Evolutionary conservation across 1,140 invertebrate species (phyloP), one percentile per base, ranked within the genome.

Genomic region (Achatina immaculata): DNA sequence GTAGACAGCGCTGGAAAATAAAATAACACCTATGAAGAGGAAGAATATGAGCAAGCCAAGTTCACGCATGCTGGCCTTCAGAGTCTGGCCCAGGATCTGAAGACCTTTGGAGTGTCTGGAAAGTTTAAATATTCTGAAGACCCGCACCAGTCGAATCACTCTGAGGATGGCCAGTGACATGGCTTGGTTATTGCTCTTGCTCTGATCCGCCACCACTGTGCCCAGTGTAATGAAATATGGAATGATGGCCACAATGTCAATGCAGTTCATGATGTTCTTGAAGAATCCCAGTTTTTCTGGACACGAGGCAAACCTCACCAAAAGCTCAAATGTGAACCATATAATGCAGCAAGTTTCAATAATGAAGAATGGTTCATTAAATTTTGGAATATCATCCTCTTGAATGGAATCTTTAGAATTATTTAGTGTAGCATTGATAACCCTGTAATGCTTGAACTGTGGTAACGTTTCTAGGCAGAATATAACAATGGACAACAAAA

Each of bases 11-110:
- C 96, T 97, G 87, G 97, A 98, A 94, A 99, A 99, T 90, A 99
- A 95, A 90, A 99, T 96, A 92, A 99, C 96, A 93, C 97, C 97
- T 96, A 95, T 91, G 93, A 95, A 91, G 90, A 99, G 95, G 95
- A 99, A 99, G 95, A 99, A 99, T 94, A 99, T 99, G 93, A 99
- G 95, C 92, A 99, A 94, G 92, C 97, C 98, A 89, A 99, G 95
- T 94, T 99, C 99, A 93, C 98, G 95, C 96, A 99, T 98, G 90
- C 98, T 99, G 91, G 99, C 98, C 93, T 98, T 99, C 90, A 99
- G 95, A 87, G 99, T 99, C 91, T 98, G 95, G 51, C 91, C 91
- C 21, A 92, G 86, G 77, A 92, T 92, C 85, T 92, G 91, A 38
- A 92, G 86, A 81, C 91, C 91, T 86, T 92, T 92, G 69, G 90